Evolutionary conservation across 2,797 vertebrate species (phyloP), one percentile per base, ranked within the genome.

Genomic region (Coendou prehensilis): DNA sequence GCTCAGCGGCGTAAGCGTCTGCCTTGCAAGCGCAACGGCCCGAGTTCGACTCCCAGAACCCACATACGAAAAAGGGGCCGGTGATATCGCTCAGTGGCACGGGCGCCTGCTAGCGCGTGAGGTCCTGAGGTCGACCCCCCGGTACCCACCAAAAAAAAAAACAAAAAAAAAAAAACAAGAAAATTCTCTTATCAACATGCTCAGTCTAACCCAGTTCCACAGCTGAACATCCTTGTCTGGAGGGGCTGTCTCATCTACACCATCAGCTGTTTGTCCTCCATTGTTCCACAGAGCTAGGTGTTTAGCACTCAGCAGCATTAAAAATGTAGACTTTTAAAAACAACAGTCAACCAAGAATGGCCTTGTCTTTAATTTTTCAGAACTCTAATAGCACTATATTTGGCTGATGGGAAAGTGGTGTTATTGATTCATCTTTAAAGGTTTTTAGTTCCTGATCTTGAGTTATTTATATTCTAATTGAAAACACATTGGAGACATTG

Each of bases 291-390:
- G 28, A 28, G 45, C 37, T 67, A 79, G 84, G 52, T 87, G n/a
- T 91, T 96, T 89, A 61, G 50, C 78, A 82, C 28, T 95, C 54
- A 81, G 54, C 67, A 71, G 88, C 86, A 94, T 97, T 96, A 97
- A 95, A 97, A 93, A 96, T 92, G 71, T 41, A 89, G 54, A 75
- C 59, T 93, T 96, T 84, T 57, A 73, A 94, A 97, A 95, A 95
- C 45, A 93, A 59, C 47, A 64, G 71, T 84, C 87, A 92, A 79
- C 76, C 45, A 75, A 94, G 75, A 95, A 92, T 78, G 52, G 50
- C 22, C 59, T 94, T 93, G 50, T 87, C 91, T 94, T 97, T 87
- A 86, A 96, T 87, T 97, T 97, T 98, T 96, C 88, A 96, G 82
- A 95, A 78, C 85, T 59, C 28, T 96, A 93, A 96, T 73, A 92